Conservation (phyloP, 2,888 invertebrate genomes). For the Rhorus exstirpatorius region DNA sequence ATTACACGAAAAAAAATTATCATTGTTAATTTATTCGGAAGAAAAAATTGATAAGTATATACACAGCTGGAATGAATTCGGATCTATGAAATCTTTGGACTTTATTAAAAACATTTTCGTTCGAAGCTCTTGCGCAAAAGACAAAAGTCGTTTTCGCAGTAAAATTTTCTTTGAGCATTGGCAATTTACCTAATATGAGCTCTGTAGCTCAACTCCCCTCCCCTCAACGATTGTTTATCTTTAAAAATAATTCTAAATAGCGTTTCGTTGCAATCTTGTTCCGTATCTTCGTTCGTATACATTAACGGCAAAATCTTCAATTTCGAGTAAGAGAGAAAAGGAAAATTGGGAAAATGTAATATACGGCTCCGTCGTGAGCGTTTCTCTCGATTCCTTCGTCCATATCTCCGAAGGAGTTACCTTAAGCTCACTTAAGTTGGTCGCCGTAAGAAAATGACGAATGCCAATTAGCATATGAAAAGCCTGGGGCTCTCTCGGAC, state of each 20-base stretch:
- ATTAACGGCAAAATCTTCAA: conserved; percentile 18
- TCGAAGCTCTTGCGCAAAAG: too few relatives aligned
- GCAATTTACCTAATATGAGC: too few relatives aligned
- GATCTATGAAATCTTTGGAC: too few relatives aligned
- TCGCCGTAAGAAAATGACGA: conserved; percentile 85
- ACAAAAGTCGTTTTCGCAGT: too few relatives aligned
- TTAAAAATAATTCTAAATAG: neutral
- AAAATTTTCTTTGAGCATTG: too few relatives aligned
- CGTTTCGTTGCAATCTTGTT: neutral
- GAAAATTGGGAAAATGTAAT: conserved; percentile 27
- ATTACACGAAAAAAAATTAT: neutral
- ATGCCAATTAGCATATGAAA: conserved; percentile 86
- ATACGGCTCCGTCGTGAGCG: conserved; percentile 12
- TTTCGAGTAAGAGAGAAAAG: conserved; percentile 14
- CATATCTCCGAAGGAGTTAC: conserved; percentile 79
- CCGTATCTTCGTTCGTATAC: neutral
- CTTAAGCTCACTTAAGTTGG: conserved; percentile 84
- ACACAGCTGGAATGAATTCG: too few relatives aligned
- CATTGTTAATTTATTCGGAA: neutral
- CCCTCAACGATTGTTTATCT: too few relatives aligned
- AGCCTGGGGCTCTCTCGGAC: conserved; percentile 80
- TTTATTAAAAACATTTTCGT: too few relatives aligned
- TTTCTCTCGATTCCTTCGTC: conserved; percentile 58
- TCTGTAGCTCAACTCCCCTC: too few relatives aligned
- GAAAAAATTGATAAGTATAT: too few relatives aligned